phyloP scores from a whole-genome alignment of 2,888 invertebrate genomes.

The Neelides folsomi region DNA sequence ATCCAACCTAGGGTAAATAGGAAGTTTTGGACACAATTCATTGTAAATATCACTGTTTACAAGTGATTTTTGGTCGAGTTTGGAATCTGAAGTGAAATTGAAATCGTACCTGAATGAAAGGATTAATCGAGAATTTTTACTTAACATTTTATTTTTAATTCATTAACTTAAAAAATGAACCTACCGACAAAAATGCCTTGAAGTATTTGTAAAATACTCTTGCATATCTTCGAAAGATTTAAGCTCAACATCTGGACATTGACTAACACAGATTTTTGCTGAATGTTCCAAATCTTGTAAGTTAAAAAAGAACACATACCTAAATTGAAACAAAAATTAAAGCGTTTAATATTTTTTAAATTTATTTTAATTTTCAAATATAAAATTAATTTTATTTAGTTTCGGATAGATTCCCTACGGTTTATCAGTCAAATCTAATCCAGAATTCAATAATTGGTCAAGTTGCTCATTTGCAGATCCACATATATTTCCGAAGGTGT shows the following conservation, averaged over 20 bases:
- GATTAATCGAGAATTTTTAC: conserved; percentile 32
- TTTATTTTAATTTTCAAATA: not conserved
- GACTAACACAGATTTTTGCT: conserved; percentile 74
- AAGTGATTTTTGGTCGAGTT: conserved; percentile 13
- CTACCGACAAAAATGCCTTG: conserved; percentile 60
- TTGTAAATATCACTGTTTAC: conserved; percentile 4
- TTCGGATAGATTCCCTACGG: conserved; percentile 39
- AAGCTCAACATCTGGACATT: conserved; percentile 63
- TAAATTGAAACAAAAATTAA: conserved; percentile 35
- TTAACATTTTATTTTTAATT: conserved; percentile 2
- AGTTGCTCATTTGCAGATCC: conserved; percentile 69
- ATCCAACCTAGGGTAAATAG: conserved; percentile 56
- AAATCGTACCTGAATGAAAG: conserved; percentile 30
- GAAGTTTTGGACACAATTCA: conserved; percentile 66
- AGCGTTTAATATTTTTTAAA: not conserved
- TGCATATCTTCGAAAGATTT: conserved; percentile 52
- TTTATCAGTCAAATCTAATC: conserved; percentile 63
- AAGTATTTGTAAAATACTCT: conserved; percentile 56
- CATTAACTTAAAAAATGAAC: conserved; percentile 4
- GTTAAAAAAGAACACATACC: conserved; percentile 71
- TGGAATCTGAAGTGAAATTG: conserved; percentile 7
- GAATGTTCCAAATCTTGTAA: conserved; percentile 59
- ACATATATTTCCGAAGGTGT: conserved; percentile 89
- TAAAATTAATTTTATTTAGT: conserved; percentile 1
- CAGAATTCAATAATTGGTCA: conserved; percentile 59